phyloP scores from a whole-genome alignment of 2,113 vertebrate genomes.

The Corynorhinus townsendii region DNA sequence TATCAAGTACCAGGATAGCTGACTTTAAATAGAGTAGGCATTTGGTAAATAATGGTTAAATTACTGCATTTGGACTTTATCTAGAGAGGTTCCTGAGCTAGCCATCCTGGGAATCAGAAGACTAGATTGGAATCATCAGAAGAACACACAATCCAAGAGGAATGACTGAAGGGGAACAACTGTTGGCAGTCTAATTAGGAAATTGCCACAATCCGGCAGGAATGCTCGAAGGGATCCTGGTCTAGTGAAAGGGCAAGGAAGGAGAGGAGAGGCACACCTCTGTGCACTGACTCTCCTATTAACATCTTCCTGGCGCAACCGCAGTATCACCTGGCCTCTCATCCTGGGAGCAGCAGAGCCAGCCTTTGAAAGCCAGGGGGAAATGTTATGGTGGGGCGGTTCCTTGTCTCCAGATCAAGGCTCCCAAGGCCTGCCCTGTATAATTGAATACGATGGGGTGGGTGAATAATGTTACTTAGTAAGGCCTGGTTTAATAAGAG shows the following conservation, averaged over 20 bases:
- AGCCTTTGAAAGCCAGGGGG: neutral
- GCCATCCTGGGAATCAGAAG: neutral
- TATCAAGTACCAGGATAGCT: neutral
- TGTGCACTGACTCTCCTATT: neutral
- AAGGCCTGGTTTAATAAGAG: neutral
- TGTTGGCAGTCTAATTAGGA: neutral
- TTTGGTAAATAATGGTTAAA: conserved; percentile 1
- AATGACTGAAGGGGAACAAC: neutral
- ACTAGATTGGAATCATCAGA: neutral
- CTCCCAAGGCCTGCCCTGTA: neutral
- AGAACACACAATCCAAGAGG: neutral
- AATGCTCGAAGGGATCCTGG: neutral
- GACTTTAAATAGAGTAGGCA: neutral
- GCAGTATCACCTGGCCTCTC: neutral
- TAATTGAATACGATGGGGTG: neutral
- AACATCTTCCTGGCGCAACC: too few species aligned
- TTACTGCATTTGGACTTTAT: neutral
- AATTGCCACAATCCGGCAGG: neutral
- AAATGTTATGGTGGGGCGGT: neutral
- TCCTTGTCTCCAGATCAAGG: neutral
- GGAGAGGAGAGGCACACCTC: neutral
- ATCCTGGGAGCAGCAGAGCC: neutral
- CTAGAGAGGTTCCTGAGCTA: neutral
- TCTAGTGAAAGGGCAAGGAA: neutral
- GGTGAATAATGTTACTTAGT: neutral